Base-by-base conservation (phyloP, 2,797 vertebrate species). In the Danio choprae region DNA sequence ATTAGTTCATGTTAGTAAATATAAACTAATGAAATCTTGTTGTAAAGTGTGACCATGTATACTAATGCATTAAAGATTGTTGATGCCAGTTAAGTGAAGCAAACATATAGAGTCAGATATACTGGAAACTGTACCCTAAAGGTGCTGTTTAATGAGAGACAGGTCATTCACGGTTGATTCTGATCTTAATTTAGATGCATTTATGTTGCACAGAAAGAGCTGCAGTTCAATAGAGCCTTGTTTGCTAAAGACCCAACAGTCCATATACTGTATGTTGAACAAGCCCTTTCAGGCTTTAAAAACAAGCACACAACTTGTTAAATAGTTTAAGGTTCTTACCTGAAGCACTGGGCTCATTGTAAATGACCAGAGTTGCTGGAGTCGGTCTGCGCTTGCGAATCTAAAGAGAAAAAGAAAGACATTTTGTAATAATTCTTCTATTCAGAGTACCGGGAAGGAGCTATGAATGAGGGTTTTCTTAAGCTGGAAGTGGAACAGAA, bases 381-480 rank as follows among this genome's bases (percentile, higher is more conserved):
- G 96, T 96, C 0, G 96, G 96, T 87, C 95, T 92, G 84, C 96
- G 91, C 91, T 94, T 95, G 86, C 96, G 94, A 87, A 96, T 96
- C 96, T 96, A 91, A 81, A 84, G 85, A 86, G 72, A 81, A 46
- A 91, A 0, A 77, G 4, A 88, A 65, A 6, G 3, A 22, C 29
- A 38, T 48, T 36, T 1, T 7, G 2, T 58, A 36, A 29, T 48
- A 20, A 18, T 71, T 18, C 20, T 20, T 6, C 53, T n/a, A 22
- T 55, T 65, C n/a, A 36, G 1, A 60, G 36, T 22, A 46, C 8
- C 4, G 12, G 15, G 36, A 11, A 6, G 11, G 10, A 36, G 4
- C 29, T 38, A 12, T 38, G 22, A 15, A 38, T 62, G 4, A 40
- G 16, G 59, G 4, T 13, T 7, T n/a, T 62, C 15, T 40, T n/a